Evolutionary conservation across 2,797 vertebrate genomes (phyloP).

Genomic region (Artibeus jamaicensis): DNA sequence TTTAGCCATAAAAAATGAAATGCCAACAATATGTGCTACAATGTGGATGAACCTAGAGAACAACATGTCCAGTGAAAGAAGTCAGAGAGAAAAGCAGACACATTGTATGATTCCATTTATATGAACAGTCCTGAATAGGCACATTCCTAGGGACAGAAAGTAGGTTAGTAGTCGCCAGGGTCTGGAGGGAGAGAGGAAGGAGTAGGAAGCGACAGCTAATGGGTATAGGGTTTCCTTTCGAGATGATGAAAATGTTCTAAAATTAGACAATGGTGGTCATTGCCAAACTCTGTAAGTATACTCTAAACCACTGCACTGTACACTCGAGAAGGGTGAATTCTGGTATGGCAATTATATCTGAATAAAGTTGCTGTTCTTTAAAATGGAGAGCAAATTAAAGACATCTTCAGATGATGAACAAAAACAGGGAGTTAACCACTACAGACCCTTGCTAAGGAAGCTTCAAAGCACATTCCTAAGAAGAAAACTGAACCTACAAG

Average conservation of each 20-base stretch:
- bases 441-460: neutral
- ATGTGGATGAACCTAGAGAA: neutral
- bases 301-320: neutral
- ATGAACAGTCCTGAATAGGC: neutral
- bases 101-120: neutral
- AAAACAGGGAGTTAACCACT: neutral
- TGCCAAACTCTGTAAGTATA: neutral
- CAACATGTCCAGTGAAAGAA: neutral
- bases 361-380: slow-evolving; percentile 11
- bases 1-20: neutral
- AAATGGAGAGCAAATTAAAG: neutral
- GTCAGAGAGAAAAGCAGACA: neutral
- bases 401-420: neutral
- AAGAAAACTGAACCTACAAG: slow-evolving; percentile 39
- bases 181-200: neutral
- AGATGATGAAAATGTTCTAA: slow-evolving; percentile 46
- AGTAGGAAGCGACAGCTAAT: neutral
- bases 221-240: neutral
- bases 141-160: neutral
- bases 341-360: neutral
- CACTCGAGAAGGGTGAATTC: neutral
- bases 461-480: neutral
- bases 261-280: neutral
- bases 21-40: neutral
- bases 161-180: neutral